Evolutionary conservation across 2,888 invertebrate species (phyloP).

Genomic region (Scrobipalpa costella): DNA sequence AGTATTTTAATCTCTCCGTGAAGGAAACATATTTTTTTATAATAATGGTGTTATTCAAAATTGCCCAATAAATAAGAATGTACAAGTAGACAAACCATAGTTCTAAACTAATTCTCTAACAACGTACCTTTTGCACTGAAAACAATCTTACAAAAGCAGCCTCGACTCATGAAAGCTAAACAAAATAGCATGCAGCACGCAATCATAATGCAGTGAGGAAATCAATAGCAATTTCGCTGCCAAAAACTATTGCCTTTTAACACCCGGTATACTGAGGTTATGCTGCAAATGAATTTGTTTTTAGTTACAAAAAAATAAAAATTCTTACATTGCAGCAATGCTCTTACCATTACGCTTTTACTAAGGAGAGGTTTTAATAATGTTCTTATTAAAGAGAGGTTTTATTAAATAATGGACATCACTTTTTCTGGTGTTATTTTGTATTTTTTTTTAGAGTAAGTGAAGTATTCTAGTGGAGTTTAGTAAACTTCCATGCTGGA

Average conservation of each 20-base stretch:
- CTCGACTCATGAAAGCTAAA: slow-evolving; percentile 16
- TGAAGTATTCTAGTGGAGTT: too few species aligned
- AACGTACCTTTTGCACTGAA: slow-evolving; percentile 21
- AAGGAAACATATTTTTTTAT: too few species aligned
- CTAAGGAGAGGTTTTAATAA: too few species aligned
- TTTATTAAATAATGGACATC: too few species aligned
- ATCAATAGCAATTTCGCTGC: slow-evolving; percentile 28
- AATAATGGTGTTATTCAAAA: too few species aligned
- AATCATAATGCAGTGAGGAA: slow-evolving; percentile 16
- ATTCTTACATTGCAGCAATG: not conserved
- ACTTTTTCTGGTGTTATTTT: too few species aligned
- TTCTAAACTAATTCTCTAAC: slow-evolving; percentile 8
- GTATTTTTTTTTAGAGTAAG: too few species aligned
- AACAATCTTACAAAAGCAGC: slow-evolving; percentile 22
- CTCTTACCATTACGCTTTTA: too few species aligned
- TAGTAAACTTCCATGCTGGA: too few species aligned
- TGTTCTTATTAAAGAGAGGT: too few species aligned
- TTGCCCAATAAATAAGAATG: not conserved
- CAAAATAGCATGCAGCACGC: slow-evolving; percentile 25
- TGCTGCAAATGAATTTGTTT: slow-evolving; percentile 25
- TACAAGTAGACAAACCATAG: slow-evolving; percentile 4
- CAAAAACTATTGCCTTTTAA: slow-evolving; percentile 24
- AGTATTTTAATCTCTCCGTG: too few species aligned
- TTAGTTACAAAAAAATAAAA: not conserved
- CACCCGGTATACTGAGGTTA: slow-evolving; percentile 19